Percentiles rank a stretch among this genome's conserved stretches.
phyloP scores from a whole-genome alignment of 2,113 vertebrate genomes.

The Alethe castanea region DNA sequence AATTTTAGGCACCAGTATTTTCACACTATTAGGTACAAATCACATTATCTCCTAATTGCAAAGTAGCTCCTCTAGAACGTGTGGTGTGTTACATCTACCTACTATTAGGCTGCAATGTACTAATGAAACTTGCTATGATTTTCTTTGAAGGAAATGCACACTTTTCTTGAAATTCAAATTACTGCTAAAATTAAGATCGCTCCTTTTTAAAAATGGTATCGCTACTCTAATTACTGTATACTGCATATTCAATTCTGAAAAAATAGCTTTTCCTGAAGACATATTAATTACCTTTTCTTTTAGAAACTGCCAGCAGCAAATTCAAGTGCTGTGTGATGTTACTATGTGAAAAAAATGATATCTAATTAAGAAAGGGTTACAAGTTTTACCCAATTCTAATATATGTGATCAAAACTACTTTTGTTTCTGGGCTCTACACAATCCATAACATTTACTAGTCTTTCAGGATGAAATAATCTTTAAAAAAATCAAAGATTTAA shows the following conservation, averaged over 20 bases:
- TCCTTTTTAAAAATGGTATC: neutral
- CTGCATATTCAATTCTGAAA: neutral
- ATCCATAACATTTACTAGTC: neutral
- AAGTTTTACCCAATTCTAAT: neutral
- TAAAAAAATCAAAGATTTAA: neutral
- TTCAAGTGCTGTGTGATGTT: constrained; percentile 41
- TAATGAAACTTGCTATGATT: neutral
- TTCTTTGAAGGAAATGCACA: neutral
- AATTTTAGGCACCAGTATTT: neutral
- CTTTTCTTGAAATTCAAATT: neutral
- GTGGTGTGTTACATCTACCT: neutral
- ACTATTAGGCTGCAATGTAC: neutral
- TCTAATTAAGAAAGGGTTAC: constrained; percentile 44
- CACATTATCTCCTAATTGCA: neutral
- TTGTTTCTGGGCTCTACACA: neutral
- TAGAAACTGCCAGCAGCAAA: constrained; percentile 35
- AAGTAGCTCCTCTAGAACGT: neutral
- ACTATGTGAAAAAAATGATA: constrained; percentile 64
- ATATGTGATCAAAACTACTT: neutral
- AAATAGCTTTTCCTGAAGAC: constrained; percentile 35
- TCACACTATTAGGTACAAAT: neutral
- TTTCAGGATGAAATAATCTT: neutral
- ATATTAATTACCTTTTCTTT: constrained; percentile 63
- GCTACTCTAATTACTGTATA: neutral
- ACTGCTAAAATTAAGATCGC: neutral